Evolutionary conservation across 1,140 invertebrate species (phyloP).

Genomic region (Drosophila oshimai): DNA sequence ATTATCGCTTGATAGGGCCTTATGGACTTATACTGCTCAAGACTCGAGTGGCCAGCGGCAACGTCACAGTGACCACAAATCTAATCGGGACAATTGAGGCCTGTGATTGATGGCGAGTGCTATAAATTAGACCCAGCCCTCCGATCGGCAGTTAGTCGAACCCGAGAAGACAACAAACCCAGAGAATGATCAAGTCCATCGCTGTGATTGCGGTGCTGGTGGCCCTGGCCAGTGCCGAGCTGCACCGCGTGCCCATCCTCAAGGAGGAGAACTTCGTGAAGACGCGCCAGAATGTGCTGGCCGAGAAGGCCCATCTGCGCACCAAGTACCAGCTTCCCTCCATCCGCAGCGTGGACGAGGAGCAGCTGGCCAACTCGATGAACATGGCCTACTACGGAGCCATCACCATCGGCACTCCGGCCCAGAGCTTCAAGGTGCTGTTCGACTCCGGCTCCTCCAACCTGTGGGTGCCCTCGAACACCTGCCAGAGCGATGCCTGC

Average conservation of each 20-base stretch:
- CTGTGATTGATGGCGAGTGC: conserved; percentile 31
- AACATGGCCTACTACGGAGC: conserved; percentile 98
- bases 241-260: conserved; percentile 58
- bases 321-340: conserved; percentile 53
- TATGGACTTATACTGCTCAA: neutral
- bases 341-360: conserved; percentile 29
- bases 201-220: conserved; percentile 44
- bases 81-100: conserved; percentile 17
- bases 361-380: conserved; percentile 90
- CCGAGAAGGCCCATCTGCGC: conserved; percentile 50
- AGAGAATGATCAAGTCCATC: conserved; percentile 53
- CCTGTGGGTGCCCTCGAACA: conserved; percentile 98
- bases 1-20: conserved; percentile 14
- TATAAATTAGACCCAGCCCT: conserved; percentile 51
- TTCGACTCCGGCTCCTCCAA: conserved; percentile 99
- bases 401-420: conserved; percentile 95
- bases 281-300: conserved; percentile 56
- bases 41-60: neutral
- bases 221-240: conserved; percentile 63
- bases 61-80: neutral
- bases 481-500: conserved; percentile 94
- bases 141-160: conserved; percentile 49
- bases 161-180: conserved; percentile 41
- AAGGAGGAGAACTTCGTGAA: conserved; percentile 67
- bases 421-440: conserved; percentile 96